A percentile compares a stretch with the other conserved stretches of the same genome.
phyloP scores from a whole-genome alignment of 2,797 vertebrate genomes.

The Potorous gilbertii region DNA sequence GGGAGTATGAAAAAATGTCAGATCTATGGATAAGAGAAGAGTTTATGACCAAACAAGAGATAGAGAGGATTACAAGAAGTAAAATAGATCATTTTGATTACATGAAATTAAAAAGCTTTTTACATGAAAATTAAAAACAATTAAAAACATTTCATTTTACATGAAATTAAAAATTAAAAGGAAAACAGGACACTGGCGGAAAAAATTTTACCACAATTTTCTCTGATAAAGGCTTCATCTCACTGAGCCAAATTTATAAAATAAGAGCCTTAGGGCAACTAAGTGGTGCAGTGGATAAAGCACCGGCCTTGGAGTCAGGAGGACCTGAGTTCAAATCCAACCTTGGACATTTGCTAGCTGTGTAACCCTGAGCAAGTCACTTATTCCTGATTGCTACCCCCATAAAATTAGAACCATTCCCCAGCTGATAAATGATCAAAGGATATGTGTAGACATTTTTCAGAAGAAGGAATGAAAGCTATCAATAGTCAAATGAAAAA shows the following conservation, averaged over 20 bases:
- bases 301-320: no score
- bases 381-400: not conserved
- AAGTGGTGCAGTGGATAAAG: not conserved
- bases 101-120: no score
- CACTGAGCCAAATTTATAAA: not conserved
- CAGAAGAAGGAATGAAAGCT: not conserved
- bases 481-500: not conserved
- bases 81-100: no score
- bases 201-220: not conserved
- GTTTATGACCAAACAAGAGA: no score
- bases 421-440: no score
- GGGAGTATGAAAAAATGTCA: no score
- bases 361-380: not conserved
- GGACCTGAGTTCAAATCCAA: not conserved
- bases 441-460: not conserved
- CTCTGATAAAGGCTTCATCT: not conserved
- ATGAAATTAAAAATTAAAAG: no score
- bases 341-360: not conserved
- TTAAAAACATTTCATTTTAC: no score
- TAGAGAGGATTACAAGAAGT: no score
- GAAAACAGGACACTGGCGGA: no score
- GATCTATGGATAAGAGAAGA: no score
- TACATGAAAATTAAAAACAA: no score
- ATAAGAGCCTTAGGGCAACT: not conserved
- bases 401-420: not conserved